Conservation (phyloP, 92 coral and sea anemone species). For the Blastomussa wellsi region DNA sequence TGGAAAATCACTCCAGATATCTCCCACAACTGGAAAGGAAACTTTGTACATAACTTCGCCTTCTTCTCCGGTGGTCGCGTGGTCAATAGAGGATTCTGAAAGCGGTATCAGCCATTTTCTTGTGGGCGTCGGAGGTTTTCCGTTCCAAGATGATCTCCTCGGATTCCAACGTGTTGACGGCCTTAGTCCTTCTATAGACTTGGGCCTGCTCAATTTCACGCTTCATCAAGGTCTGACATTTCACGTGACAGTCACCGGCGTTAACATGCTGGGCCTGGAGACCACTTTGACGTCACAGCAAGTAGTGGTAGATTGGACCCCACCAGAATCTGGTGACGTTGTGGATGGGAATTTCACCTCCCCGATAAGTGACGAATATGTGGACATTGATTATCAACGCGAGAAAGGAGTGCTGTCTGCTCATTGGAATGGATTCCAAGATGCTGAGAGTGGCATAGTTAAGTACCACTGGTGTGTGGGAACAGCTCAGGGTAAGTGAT, state of each 20-base stretch:
- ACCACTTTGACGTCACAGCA: constrained; percentile 83
- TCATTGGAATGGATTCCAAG: constrained; percentile 84
- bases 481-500: constrained; percentile 69
- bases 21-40: constrained; percentile 73
- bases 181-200: constrained; percentile 63
- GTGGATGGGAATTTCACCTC: constrained; percentile 78
- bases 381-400: constrained; percentile 77
- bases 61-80: constrained; percentile 84
- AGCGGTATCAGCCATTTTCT: constrained; percentile 81
- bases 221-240: constrained; percentile 70
- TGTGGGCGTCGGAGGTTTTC: constrained; percentile 76
- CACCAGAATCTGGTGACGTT: constrained; percentile 83
- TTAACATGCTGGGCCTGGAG: constrained; percentile 82
- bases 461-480: constrained; percentile 91
- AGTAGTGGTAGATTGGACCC: constrained; percentile 91
- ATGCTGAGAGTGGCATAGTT: constrained; percentile 77
- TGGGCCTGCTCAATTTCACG: constrained; percentile 77
- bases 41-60: constrained; percentile 61
- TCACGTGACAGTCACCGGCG: constrained; percentile 80
- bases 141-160: constrained; percentile 75
- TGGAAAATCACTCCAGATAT: constrained; percentile 59
- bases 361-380: neutral
- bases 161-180: constrained; percentile 57
- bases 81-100: constrained; percentile 88
- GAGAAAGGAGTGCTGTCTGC: constrained; percentile 57